A percentile compares a stretch with the other conserved stretches of the same genome.
Evolutionary conservation across 2,113 vertebrate genomes (phyloP).

Genomic region (Prolemur simus): DNA sequence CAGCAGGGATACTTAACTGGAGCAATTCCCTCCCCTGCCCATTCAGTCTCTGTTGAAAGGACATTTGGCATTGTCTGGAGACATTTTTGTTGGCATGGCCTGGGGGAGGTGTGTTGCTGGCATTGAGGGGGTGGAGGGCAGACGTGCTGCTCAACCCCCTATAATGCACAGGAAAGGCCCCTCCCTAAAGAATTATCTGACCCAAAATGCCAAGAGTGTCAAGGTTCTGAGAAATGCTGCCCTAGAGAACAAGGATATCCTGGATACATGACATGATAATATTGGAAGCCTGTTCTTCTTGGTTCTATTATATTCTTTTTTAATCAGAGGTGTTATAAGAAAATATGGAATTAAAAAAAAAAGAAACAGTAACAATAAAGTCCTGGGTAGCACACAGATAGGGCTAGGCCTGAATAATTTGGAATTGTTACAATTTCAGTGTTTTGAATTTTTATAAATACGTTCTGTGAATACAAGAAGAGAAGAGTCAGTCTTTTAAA

Average conservation of each 20-base stretch:
- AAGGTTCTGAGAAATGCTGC: not conserved
- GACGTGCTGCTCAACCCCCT: not conserved
- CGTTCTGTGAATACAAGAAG: not conserved
- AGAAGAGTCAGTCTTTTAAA: not conserved
- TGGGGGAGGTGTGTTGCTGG: not conserved
- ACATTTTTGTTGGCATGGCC: not conserved
- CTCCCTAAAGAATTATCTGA: not conserved
- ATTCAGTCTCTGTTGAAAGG: accelerated
- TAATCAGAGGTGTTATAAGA: not conserved
- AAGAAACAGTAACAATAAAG: not conserved
- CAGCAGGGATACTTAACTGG: not conserved
- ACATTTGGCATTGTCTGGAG: too few species aligned
- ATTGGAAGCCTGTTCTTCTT: not conserved
- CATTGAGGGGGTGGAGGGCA: too few species aligned
- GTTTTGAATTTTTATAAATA: not conserved
- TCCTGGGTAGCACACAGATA: not conserved
- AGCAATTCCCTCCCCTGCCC: not conserved
- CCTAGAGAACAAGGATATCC: not conserved
- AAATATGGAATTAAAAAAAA: not conserved
- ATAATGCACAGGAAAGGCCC: accelerated
- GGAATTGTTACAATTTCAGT: not conserved
- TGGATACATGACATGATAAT: not conserved
- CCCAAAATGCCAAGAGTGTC: not conserved
- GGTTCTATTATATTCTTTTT: not conserved
- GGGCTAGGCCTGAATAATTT: not conserved